phyloP scores from a whole-genome alignment of 2,797 vertebrate species.

The Cygnus olor region DNA sequence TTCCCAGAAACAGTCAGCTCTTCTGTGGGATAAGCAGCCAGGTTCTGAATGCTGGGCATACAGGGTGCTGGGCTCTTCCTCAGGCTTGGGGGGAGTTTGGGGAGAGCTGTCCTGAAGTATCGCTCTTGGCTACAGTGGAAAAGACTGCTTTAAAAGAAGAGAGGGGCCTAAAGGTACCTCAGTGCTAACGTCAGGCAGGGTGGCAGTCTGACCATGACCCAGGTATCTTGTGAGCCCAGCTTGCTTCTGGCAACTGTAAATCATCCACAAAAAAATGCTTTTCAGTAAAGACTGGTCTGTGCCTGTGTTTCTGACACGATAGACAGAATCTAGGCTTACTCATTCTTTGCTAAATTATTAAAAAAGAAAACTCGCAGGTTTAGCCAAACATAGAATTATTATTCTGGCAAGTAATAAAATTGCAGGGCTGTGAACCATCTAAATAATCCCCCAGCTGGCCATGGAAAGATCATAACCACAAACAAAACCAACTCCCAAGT shows the following conservation, averaged over 20 bases:
- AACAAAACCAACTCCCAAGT: not conserved
- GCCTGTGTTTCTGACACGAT: not conserved
- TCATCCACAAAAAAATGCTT: not conserved
- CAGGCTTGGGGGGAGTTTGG: not conserved
- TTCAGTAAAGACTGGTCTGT: not conserved
- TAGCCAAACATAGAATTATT: conserved; percentile 4
- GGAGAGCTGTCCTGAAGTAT: not conserved
- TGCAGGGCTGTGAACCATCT: fast-evolving
- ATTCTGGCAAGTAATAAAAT: conserved; percentile 20
- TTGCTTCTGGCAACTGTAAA: not conserved
- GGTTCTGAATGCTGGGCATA: not conserved
- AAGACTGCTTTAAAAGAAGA: not conserved
- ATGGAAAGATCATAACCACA: not conserved
- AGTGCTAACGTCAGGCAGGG: not conserved
- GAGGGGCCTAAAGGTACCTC: not conserved
- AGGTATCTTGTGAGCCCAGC: not conserved
- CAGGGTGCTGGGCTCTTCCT: not conserved
- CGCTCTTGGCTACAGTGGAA: not conserved
- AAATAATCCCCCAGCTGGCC: not conserved
- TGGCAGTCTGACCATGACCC: not conserved
- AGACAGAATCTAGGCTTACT: not conserved
- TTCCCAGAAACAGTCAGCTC: not conserved
- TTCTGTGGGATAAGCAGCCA: not conserved
- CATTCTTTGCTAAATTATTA: not conserved
- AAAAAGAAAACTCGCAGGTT: not conserved